These are phyloP conservation scores for Zaprionus africanus DNA, from an alignment of 1,140 invertebrate genomes.

Conservation along the genomic window DNA sequence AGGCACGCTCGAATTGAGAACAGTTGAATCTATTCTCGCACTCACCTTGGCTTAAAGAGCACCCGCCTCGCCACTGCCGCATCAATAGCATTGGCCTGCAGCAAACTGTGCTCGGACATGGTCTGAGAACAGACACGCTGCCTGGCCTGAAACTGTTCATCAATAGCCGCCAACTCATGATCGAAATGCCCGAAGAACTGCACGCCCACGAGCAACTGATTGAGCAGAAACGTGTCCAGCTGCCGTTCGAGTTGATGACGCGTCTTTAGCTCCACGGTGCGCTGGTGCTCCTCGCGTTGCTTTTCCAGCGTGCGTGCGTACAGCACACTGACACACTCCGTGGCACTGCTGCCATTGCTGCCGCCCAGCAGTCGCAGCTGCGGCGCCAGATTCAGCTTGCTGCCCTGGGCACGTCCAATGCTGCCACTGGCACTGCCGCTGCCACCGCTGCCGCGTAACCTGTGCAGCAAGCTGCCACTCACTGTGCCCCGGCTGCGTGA, in stretches of 20 bases:
- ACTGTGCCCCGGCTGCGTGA: background rate
- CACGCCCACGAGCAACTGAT: constrained; percentile 90
- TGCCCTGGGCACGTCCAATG: constrained; percentile 11
- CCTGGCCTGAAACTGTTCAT: constrained; percentile 58
- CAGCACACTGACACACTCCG: constrained; percentile 57
- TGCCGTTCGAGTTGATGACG: constrained; percentile 87
- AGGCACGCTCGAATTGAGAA: background rate
- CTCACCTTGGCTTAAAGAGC: constrained; percentile 67
- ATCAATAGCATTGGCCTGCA: constrained; percentile 87
- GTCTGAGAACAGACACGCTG: constrained; percentile 82
- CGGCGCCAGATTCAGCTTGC: constrained; percentile 16
- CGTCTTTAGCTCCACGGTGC: constrained; percentile 83
- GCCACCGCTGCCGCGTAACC: constrained; percentile 23
- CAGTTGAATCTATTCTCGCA: background rate
- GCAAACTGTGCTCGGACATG: constrained; percentile 86
- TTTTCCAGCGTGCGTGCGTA: constrained; percentile 59
- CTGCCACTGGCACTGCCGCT: constrained; percentile 5
- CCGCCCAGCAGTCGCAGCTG: constrained; percentile 62
- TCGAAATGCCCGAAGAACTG: constrained; percentile 92
- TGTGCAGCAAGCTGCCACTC: background rate
- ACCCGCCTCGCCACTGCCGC: constrained; percentile 85
- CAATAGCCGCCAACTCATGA: constrained; percentile 76
- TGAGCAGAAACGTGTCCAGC: constrained; percentile 89
- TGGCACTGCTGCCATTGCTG: constrained; percentile 68
- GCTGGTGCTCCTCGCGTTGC: constrained; percentile 65